Evolutionary conservation across 2,888 invertebrate genomes (phyloP).

Genomic region (Spialia ferax): DNA sequence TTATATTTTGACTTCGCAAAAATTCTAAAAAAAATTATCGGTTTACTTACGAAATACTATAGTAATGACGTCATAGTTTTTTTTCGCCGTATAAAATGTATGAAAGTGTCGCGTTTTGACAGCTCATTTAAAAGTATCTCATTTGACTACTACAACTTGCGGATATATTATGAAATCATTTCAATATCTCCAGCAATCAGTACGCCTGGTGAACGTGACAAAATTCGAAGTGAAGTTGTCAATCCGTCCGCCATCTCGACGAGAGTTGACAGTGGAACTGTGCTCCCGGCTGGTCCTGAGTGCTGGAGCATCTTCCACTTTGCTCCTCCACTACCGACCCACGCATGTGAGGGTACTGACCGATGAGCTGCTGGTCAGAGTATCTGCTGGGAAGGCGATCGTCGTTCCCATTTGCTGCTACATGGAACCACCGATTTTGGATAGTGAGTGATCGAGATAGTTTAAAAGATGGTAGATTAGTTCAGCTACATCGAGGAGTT

Average conservation of each 20-base stretch:
- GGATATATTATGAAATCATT: too few relatives aligned
- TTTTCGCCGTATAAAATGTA: too few relatives aligned
- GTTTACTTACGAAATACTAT: too few relatives aligned
- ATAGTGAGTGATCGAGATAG: slow-evolving; percentile 54
- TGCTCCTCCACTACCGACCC: slow-evolving; percentile 64
- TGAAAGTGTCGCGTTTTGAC: too few relatives aligned
- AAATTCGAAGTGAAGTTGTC: slow-evolving; percentile 64
- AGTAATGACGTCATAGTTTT: too few relatives aligned
- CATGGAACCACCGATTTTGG: slow-evolving; percentile 66
- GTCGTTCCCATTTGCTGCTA: slow-evolving; percentile 65
- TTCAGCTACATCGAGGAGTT: background rate
- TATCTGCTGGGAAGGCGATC: slow-evolving; percentile 51
- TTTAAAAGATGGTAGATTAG: background rate
- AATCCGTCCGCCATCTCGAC: slow-evolving; percentile 62
- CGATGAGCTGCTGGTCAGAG: slow-evolving; percentile 60
- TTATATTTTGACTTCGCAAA: too few relatives aligned
- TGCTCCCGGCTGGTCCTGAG: slow-evolving; percentile 59
- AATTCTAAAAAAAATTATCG: too few relatives aligned
- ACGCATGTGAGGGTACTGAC: slow-evolving; percentile 54
- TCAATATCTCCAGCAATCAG: slow-evolving; percentile 52
- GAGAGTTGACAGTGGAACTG: slow-evolving; percentile 59
- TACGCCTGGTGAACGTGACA: slow-evolving; percentile 68
- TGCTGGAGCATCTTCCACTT: slow-evolving; percentile 60
- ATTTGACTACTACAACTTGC: too few relatives aligned
- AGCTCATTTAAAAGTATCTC: too few relatives aligned